Conservation (phyloP, 2,888 invertebrate species). For the Diloba caeruleocephala region DNA sequence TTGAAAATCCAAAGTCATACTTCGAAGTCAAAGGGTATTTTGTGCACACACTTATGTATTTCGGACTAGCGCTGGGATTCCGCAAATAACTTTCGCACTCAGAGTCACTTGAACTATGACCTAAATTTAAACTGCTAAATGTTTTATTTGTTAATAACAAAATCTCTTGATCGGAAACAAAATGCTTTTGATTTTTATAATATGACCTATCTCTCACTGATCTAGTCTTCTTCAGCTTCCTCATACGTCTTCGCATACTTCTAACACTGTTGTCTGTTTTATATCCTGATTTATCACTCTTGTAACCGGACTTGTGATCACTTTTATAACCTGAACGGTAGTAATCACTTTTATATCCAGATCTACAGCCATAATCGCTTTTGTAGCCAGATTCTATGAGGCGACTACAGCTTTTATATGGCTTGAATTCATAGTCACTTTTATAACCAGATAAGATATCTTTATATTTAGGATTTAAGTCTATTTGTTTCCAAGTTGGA, state of each 20-base stretch:
- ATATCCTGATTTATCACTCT: slow-evolving; percentile 90
- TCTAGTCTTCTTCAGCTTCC: slow-evolving; percentile 85
- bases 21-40: slow-evolving; percentile 81
- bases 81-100: slow-evolving; percentile 83
- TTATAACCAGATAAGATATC: slow-evolving; percentile 90
- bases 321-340: slow-evolving; percentile 90
- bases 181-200: slow-evolving; percentile 88
- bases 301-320: slow-evolving; percentile 90
- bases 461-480: slow-evolving; percentile 90
- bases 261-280: slow-evolving; percentile 89
- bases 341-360: slow-evolving; percentile 86
- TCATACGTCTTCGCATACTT: slow-evolving; percentile 83
- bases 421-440: slow-evolving; percentile 89
- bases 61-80: slow-evolving; percentile 79
- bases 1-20: slow-evolving; percentile 79
- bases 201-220: slow-evolving; percentile 86
- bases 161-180: slow-evolving; percentile 90
- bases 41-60: slow-evolving; percentile 82
- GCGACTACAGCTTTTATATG: slow-evolving; percentile 86
- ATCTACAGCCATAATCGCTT: slow-evolving; percentile 89
- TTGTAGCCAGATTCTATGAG: slow-evolving; percentile 89
- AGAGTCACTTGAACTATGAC: slow-evolving; percentile 88
- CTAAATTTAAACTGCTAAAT: slow-evolving; percentile 87
- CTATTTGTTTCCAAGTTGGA: slow-evolving; percentile 91
- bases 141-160: slow-evolving; percentile 87